Base-by-base conservation (phyloP, 1,140 invertebrate species). In the Drosophila quadrilineata region DNA sequence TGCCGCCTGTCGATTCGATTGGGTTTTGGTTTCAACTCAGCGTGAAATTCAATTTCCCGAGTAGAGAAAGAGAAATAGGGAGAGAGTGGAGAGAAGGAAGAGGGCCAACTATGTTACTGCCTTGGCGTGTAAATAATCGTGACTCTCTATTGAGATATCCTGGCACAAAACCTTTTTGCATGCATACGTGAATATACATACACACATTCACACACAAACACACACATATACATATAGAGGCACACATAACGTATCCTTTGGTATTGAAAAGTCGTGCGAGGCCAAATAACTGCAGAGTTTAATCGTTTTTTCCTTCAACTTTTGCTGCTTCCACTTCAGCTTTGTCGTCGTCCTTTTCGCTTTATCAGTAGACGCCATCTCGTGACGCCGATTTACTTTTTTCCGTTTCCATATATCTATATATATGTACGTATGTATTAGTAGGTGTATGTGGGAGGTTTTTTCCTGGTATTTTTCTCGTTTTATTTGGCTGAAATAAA, bases 11-110 rank as follows among this genome's bases (percentile, higher is more conserved):
- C 17, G 33, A 16, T 59, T 69, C 54, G 64, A 71, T 68, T 84
- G 67, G 73, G 73, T 77, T 84, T 84, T n/a, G n/a, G 77, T 84
- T 84, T 84, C 77, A 56, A 70, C 53, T 71, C 64, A 70, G 77
- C 77, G 70, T 84, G 73, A 84, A 84, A 84, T 84, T 84, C 73
- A 84, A 84, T 84, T 84, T 84, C 69, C 77, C 77, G 26, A 28
- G 9, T 28, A 28, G 9, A 28, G 4, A 17, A 14, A 35, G 36
- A 40, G 10, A 29, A n/a, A n/a, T n/a, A n/a, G 24, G 2, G 43
- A 29, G 12, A 29, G 21, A 17, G 14, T n/a, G 8, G 3, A 31
- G 3, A 31, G 24, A 9, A 19, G 12, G 6, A n/a, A n/a, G n/a
- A 41, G 6, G 41, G 41, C 49, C 14, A 56, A 56, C 52, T 60